A percentile compares a stretch with the other conserved stretches of the same genome.
phyloP scores from a whole-genome alignment of 2,113 vertebrate genomes.

The Odobenus rosmarus region DNA sequence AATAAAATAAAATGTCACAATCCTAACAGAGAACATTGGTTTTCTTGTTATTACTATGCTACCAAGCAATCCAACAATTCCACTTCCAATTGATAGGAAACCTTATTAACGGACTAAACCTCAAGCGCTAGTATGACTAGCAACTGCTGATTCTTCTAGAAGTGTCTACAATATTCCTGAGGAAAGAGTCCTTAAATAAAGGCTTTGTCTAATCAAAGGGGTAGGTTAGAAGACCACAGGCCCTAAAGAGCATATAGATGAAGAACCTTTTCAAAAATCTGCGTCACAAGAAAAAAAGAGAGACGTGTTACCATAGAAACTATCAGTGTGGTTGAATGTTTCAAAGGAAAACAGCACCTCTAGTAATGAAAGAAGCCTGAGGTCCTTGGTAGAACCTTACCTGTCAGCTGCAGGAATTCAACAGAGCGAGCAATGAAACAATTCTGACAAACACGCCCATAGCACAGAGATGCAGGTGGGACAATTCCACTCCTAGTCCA shows the following conservation, averaged over 20 bases:
- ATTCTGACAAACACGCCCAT: rapidly evolving
- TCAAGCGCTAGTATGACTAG: constrained; percentile 15
- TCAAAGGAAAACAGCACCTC: constrained; percentile 73
- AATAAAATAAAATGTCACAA: neutral
- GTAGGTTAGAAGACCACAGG: constrained; percentile 42
- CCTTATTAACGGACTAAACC: neutral
- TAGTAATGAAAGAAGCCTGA: constrained; percentile 10
- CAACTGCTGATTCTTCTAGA: neutral
- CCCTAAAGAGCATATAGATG: constrained; percentile 41
- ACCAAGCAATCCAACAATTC: neutral
- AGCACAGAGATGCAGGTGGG: neutral
- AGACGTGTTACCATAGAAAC: constrained; percentile 87
- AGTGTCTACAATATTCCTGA: neutral
- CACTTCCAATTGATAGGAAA: neutral
- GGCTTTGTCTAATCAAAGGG: constrained; percentile 47
- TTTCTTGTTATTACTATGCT: neutral
- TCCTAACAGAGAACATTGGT: neutral
- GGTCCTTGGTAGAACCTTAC: neutral
- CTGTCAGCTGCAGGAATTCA: neutral
- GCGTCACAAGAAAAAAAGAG: constrained; percentile 71
- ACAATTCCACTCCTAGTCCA: neutral
- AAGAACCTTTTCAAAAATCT: constrained; percentile 74
- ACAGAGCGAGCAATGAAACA: neutral
- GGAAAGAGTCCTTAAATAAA: constrained; percentile 12
- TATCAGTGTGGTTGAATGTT: constrained; percentile 80